Base-by-base conservation (phyloP, 2,888 invertebrate genomes). In the Parascotia fuliginaria region DNA sequence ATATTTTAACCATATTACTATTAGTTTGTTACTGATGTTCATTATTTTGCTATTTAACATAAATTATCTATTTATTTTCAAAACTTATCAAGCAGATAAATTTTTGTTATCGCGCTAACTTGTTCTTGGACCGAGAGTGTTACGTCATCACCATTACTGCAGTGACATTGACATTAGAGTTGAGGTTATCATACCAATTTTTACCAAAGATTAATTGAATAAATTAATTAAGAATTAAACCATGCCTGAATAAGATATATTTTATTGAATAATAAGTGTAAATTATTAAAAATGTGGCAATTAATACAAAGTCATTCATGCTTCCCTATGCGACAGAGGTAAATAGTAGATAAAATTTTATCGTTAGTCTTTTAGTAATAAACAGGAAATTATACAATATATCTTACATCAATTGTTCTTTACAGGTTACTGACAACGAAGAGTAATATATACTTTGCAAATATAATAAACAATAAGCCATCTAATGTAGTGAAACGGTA, bases 281-380 rank as follows among this genome's bases (percentile, higher is more conserved):
- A 31, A 14, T 50, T 54, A 42, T 31, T 33, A 47, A 83, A 73
- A 70, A 92, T 92, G 92, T 90, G 87, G 87, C 89, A 89, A 41
- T 77, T 91, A 74, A 42, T 91, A 39, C 85, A 88, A 70, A 69
- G 68, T 42, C 79, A 83, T 14, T 82, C 87, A 13, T 85, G 83
- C 60, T 77, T 79, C 41, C 55, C 79, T 34, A 47, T 84, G 43
- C 75, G 86, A 46, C 90, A 87, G 60, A 87, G 87, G 91, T 90
- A 77, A 78, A 60, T 36, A 45, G 36, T 33, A 33, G 41, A 40
- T n/a, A 13, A 11, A 3, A 15, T n/a, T 12, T 14, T 16, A 16
- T 29, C 6, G 19, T 15, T 1, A 15, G 43, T 4, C 3, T 51
- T 47, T 49, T 13, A 13, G 42, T 47, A 44, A 45, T 59, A 66